These are phyloP conservation scores for Geothlypis trichas DNA, from an alignment of 2,113 vertebrate genomes.

Conservation along the genomic window DNA sequence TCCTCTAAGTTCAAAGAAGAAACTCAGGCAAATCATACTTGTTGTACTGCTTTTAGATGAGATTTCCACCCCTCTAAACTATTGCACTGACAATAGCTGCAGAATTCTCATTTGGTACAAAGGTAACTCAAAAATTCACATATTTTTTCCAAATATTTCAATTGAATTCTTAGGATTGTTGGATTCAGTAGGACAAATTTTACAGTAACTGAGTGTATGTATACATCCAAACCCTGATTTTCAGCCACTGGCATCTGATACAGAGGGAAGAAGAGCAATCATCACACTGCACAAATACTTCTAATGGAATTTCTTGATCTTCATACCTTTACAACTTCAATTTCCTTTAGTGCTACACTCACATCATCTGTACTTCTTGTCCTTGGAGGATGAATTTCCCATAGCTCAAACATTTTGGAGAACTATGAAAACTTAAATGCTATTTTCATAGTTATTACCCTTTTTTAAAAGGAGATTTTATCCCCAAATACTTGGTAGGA, in stretches of 20 bases:
- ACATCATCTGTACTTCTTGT: neutral
- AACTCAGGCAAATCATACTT: neutral
- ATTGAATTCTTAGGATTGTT: neutral
- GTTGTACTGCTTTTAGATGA: neutral
- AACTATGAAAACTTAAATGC: neutral
- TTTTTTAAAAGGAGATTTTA: neutral
- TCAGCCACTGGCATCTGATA: neutral
- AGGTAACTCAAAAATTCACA: neutral
- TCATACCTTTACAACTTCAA: neutral
- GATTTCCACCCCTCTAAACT: neutral
- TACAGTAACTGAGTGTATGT: neutral
- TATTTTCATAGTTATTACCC: neutral
- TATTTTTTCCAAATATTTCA: neutral
- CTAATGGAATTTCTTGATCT: neutral
- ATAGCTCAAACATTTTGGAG: neutral
- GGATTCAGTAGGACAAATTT: neutral
- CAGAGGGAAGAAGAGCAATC: neutral
- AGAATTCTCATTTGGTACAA: neutral
- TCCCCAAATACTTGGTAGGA: neutral
- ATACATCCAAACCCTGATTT: neutral
- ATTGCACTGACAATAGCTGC: neutral
- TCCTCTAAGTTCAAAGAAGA: constrained; percentile 34
- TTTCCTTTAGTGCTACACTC: neutral
- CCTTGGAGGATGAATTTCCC: neutral
- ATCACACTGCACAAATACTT: neutral